These are phyloP conservation scores for Macrocentrus cingulum DNA, from an alignment of 1,140 invertebrate genomes.

Conservation along the genomic window DNA sequence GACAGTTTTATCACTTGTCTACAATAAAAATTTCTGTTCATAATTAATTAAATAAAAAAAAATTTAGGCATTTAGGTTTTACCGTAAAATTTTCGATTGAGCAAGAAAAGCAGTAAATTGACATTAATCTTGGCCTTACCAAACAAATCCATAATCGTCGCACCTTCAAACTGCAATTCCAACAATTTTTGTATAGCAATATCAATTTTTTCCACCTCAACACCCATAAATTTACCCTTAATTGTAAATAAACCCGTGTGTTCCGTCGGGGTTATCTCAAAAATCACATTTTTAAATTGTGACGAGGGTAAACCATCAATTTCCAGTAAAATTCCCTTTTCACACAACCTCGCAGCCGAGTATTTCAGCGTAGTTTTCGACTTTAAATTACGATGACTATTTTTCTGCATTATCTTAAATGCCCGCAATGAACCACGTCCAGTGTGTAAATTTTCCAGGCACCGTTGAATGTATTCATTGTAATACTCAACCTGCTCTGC, in stretches of 20 bases:
- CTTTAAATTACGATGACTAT: conserved; percentile 62
- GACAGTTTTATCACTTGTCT: no score
- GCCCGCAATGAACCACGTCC: conserved; percentile 67
- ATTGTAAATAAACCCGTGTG: conserved; percentile 72
- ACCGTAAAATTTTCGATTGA: conserved; percentile 80
- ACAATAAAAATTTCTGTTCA: background rate
- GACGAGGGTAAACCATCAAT: conserved; percentile 69
- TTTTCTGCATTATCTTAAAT: conserved; percentile 57
- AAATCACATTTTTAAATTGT: conserved; percentile 77
- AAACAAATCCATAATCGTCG: conserved; percentile 78
- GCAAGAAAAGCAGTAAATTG: conserved; percentile 73
- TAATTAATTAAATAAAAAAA: no score
- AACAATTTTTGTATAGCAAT: conserved; percentile 77
- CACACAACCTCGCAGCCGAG: conserved; percentile 70
- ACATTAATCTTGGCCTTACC: conserved; percentile 79
- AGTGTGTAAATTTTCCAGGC: conserved; percentile 72
- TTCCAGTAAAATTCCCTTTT: conserved; percentile 75
- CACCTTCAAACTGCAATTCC: conserved; percentile 78
- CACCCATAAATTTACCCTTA: conserved; percentile 78
- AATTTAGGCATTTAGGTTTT: no score
- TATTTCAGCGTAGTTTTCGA: conserved; percentile 70
- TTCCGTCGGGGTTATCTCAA: conserved; percentile 74
- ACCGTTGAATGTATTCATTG: conserved; percentile 76
- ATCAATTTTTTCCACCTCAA: conserved; percentile 75
- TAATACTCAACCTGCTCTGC: conserved; percentile 79